phyloP scores from a whole-genome alignment of 2,797 vertebrate genomes.

The Eospalax fontanierii region DNA sequence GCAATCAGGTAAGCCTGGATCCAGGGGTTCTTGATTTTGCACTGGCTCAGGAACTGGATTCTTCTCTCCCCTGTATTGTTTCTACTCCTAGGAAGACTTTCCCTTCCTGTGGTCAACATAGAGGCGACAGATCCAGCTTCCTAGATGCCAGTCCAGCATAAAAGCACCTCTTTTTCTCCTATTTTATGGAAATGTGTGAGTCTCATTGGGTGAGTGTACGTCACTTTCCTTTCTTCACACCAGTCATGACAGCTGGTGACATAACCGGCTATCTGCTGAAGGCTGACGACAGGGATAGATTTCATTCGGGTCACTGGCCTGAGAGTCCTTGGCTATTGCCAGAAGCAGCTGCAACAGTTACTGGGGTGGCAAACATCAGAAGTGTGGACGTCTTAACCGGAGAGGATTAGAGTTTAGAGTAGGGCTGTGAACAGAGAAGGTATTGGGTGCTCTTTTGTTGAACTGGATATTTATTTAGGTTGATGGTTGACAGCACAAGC shows the following conservation, averaged over 20 bases:
- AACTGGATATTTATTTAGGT: neutral
- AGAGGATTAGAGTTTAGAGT: neutral
- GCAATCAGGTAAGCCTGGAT: neutral
- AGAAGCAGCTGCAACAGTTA: neutral
- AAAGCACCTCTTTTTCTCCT: neutral
- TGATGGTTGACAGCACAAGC: neutral
- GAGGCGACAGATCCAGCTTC: neutral
- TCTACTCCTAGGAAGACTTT: neutral
- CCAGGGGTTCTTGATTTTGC: neutral
- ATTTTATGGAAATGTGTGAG: neutral
- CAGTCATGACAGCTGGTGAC: neutral
- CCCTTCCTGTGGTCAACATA: neutral
- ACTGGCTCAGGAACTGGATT: neutral
- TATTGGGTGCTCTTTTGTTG: neutral
- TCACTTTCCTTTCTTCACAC: neutral
- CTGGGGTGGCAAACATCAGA: neutral
- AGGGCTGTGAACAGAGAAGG: neutral
- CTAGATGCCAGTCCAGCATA: neutral
- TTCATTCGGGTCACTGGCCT: neutral
- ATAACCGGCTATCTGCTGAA: neutral
- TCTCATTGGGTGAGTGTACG: conserved; percentile 17
- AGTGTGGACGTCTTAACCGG: neutral
- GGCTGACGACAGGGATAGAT: neutral
- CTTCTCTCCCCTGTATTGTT: neutral
- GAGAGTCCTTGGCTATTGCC: neutral